These are phyloP conservation scores for Augochlora pura DNA, from an alignment of 1,140 invertebrate genomes.

Conservation along the genomic window DNA sequence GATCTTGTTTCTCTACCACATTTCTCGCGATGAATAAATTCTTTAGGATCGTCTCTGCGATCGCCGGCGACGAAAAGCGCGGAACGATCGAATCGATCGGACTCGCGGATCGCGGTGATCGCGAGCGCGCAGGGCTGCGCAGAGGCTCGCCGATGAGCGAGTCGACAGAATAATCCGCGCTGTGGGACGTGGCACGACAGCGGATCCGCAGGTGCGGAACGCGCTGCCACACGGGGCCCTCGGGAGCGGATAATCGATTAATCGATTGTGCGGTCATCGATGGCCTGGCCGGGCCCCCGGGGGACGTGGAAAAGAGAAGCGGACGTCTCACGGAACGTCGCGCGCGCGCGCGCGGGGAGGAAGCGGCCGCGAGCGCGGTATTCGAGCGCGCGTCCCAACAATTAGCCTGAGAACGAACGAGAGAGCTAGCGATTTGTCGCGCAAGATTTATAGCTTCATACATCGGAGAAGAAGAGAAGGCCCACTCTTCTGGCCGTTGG, in stretches of 20 bases:
- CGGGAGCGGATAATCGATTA: constrained; percentile 63
- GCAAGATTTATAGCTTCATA: constrained; percentile 72
- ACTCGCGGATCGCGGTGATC: too few species aligned
- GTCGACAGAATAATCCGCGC: constrained; percentile 56
- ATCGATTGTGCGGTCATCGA: constrained; percentile 64
- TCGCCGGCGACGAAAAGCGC: too few species aligned
- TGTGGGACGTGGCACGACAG: constrained; percentile 36
- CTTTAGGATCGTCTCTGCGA: too few species aligned
- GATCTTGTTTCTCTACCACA: too few species aligned
- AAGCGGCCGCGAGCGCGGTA: constrained; percentile 42
- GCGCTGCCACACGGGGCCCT: not conserved
- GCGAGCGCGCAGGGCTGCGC: too few species aligned
- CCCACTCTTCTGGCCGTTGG: constrained; percentile 18
- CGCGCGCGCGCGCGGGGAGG: too few species aligned
- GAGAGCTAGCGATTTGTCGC: constrained; percentile 68
- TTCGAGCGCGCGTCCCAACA: constrained; percentile 67
- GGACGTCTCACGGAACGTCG: constrained; percentile 1
- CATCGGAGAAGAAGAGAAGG: constrained; percentile 41
- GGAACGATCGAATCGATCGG: too few species aligned
- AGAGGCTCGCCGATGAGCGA: constrained; percentile 16
- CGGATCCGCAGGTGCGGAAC: constrained; percentile 49
- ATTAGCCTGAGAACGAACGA: constrained; percentile 70
- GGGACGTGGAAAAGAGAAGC: constrained; percentile 12
- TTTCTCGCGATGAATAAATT: too few species aligned
- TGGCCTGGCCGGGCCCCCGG: constrained; percentile 4